Base-by-base conservation (phyloP, 2,888 invertebrate species). In the Axea sp. region DNA sequence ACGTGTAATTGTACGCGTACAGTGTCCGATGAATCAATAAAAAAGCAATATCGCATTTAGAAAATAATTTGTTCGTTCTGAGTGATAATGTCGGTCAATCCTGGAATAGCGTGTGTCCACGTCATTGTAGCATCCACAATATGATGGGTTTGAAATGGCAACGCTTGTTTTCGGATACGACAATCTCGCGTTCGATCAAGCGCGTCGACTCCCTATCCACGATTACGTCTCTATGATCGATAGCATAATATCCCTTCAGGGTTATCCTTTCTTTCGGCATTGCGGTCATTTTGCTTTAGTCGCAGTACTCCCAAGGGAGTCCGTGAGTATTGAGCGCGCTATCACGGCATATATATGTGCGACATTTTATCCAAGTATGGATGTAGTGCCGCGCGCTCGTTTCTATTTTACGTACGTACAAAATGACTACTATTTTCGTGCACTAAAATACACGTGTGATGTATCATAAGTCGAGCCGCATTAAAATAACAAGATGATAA, bases 261-360 rank as follows among this genome's bases (percentile, higher is more conserved):
- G 55, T 59, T 73, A 72, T 76, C 71, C 60, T 76, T 77, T 77
- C 76, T 78, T 76, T 75, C 69, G 72, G 73, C 69, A 76, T 77
- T 78, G 76, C 75, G 78, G 77, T 78, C 76, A 79, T 79, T 79
- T 79, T 69, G 68, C 73, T 77, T 77, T 77, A 77, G 75, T 75
- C 67, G 69, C 49, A 45, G 51, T 35, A 47, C 51, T 75, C 74
- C 47, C 60, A 9, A 59, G 65, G 76, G 74, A 72, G 59, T 45
- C 64, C 64, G 33, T 28, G 72, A 68, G 64, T 75, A 69, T 75
- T 45, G 71, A 67, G 65, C 72, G 72, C 59, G 47, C 60, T 51
- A 51, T 65, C 41, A 45, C 43, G 39, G 45, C 59, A 45, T 33
- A 28, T 73, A 33, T 59, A 53, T 47, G 60, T 41, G 65, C 35